Base-by-base conservation (phyloP, 2,797 vertebrate genomes). In the Gambusia yucatana region DNA sequence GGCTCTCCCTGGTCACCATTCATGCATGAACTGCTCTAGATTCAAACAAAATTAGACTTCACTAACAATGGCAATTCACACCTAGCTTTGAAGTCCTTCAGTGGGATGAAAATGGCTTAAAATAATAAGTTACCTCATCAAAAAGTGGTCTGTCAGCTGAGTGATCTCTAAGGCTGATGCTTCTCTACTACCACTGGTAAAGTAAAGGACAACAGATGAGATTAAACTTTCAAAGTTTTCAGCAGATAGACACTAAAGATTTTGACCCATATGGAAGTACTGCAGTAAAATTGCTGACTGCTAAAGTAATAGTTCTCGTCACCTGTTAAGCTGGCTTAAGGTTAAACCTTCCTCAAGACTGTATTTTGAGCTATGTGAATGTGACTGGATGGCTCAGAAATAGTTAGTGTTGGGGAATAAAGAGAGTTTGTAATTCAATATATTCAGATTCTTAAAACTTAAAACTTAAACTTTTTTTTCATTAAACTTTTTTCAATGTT, bases 401-500 rank as follows among this genome's bases (percentile, higher is more conserved):
- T 41, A 41, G 36, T 65, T 39, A 25, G 8, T 67, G 20, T 39
- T 4, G 5, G 20, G 36, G 63, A 22, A 20, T 25, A 11, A 41
- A 67, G 1, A 25, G 7, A 1, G 33, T 67, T 10, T 82, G 84
- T 74, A 73, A 86, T 84, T 86, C 77, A 65, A 47, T 76, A 80
- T 82, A 77, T 72, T 72, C 82, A 10, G 2, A 33, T 33, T 33
- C 33, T 33, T 33, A 33, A 33, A 33, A 33, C 33, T 33, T 33
- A 33, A 33, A 33, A 33, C 30, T 33, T 33, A 33, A 33, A 33
- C 1, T 33, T 33, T 83, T 82, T 83, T 82, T 50, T 78, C 91
- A 77, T 86, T 82, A 67, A 1, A 79, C 80, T 78, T 91, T 86
- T 2, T 92, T 93, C 90, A 92, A 89, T 82, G 5, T 41, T 65